Percentiles rank a stretch among this genome's conserved stretches.
These are phyloP conservation scores for Bellardia bayeri DNA, from an alignment of 2,888 invertebrate genomes.

Conservation along the genomic window DNA sequence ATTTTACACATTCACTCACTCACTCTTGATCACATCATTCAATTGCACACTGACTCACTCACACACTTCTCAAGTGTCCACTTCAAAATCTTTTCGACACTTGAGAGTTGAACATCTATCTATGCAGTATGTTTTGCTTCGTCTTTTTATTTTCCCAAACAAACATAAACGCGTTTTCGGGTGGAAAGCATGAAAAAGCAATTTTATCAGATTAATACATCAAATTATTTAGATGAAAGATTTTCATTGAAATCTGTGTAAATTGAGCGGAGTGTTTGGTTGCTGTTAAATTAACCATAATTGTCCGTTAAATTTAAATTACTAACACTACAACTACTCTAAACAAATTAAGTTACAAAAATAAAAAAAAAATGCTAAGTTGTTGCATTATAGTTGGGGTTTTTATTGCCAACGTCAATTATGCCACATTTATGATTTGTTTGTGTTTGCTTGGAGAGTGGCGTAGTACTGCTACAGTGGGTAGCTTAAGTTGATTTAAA, in stretches of 20 bases:
- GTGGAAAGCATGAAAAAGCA: constrained; percentile 14
- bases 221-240: constrained; percentile 53
- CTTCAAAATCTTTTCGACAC: constrained; percentile 61
- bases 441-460: neutral
- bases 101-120: constrained; percentile 52
- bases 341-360: neutral
- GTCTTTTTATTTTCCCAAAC: neutral
- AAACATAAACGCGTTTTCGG: constrained; percentile 30
- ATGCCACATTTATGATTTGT: constrained; percentile 11
- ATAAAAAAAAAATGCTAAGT: neutral
- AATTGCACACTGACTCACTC: constrained; percentile 1
- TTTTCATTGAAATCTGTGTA: constrained; percentile 14
- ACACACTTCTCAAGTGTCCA: constrained; percentile 62
- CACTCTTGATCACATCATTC: neutral
- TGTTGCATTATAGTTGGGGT: neutral
- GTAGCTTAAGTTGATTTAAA: neutral
- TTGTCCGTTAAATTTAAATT: constrained; percentile 45
- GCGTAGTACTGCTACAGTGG: neutral
- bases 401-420: neutral
- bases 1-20: neutral
- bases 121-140: neutral
- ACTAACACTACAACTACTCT: constrained; percentile 14
- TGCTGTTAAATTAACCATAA: constrained; percentile 53
- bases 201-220: constrained; percentile 61
- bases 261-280: neutral